Evolutionary conservation across 2,888 invertebrate species (phyloP).

Genomic region (Azorinus chamasolen): DNA sequence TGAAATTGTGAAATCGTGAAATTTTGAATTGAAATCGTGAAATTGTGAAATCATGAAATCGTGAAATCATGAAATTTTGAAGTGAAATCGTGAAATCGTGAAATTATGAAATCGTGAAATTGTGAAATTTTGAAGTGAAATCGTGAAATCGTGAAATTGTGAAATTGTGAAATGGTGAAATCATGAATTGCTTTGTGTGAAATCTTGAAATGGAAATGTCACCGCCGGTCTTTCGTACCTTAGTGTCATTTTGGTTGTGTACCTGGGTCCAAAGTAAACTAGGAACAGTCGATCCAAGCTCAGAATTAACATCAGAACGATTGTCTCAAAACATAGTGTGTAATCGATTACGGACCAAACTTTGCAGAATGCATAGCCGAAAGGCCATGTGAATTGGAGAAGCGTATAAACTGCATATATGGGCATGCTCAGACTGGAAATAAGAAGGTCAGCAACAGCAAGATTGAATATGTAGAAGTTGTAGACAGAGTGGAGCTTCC

Average conservation of each 20-base stretch:
- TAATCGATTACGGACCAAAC: slow-evolving; percentile 68
- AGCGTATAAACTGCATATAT: slow-evolving; percentile 72
- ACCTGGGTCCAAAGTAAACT: slow-evolving; percentile 61
- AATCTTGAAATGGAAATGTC: too few species aligned
- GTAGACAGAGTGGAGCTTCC: slow-evolving; percentile 63
- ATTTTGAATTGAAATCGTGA: too few species aligned
- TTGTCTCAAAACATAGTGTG: slow-evolving; percentile 68
- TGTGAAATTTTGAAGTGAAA: too few species aligned
- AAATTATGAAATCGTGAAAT: too few species aligned
- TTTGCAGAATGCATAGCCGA: slow-evolving; percentile 73
- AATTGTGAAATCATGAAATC: too few species aligned
- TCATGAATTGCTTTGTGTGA: too few species aligned
- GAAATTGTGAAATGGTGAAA: too few species aligned
- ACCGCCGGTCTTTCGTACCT: too few species aligned
- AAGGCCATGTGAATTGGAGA: slow-evolving; percentile 63
- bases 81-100: too few species aligned
- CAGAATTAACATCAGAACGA: slow-evolving; percentile 69
- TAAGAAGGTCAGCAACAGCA: slow-evolving; percentile 68
- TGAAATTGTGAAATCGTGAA: too few species aligned
- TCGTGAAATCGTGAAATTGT: too few species aligned
- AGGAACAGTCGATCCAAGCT: slow-evolving; percentile 71
- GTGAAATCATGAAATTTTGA: too few species aligned
- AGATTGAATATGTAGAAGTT: slow-evolving; percentile 74
- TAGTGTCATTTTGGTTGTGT: slow-evolving; percentile 58
- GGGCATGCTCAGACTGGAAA: slow-evolving; percentile 70